Evolutionary conservation across 2,888 invertebrate species (phyloP).

Genomic region (Diarsia brunnea): DNA sequence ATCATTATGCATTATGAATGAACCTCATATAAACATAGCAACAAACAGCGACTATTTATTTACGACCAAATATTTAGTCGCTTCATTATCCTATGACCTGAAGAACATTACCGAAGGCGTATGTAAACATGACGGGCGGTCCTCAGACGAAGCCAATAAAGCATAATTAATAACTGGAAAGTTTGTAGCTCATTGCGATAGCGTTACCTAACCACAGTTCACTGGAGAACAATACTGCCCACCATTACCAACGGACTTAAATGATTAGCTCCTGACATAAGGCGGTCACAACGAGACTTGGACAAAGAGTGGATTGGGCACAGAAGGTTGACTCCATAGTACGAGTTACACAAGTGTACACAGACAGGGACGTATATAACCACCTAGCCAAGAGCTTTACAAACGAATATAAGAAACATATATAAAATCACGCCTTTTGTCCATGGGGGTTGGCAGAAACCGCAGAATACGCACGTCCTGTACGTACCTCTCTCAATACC

Average conservation of each 20-base stretch:
- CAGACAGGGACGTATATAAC: background rate
- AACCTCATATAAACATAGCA: constrained; percentile 28
- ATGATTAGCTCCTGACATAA: constrained; percentile 86
- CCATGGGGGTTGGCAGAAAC: too few relatives aligned
- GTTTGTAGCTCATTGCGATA: constrained; percentile 75
- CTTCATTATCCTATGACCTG: constrained; percentile 72
- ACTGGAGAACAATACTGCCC: constrained; percentile 78
- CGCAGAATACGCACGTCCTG: too few relatives aligned
- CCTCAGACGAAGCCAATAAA: constrained; percentile 74
- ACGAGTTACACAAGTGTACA: background rate
- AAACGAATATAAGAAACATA: background rate
- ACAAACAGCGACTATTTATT: constrained; percentile 37
- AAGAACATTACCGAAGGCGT: constrained; percentile 73
- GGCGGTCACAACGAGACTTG: constrained; percentile 78
- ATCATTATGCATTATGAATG: constrained; percentile 13
- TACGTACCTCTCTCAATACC: too few relatives aligned
- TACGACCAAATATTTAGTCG: constrained; percentile 45
- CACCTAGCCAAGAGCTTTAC: background rate
- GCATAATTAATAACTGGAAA: constrained; percentile 85
- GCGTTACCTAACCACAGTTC: constrained; percentile 66
- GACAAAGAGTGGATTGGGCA: constrained; percentile 12
- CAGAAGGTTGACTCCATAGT: constrained; percentile 16
- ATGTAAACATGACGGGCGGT: constrained; percentile 76
- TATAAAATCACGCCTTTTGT: too few relatives aligned
- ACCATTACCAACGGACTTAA: constrained; percentile 76